These are phyloP conservation scores for Clarias platycephalus DNA, from an alignment of 2,797 vertebrate species.

Conservation along the genomic window DNA sequence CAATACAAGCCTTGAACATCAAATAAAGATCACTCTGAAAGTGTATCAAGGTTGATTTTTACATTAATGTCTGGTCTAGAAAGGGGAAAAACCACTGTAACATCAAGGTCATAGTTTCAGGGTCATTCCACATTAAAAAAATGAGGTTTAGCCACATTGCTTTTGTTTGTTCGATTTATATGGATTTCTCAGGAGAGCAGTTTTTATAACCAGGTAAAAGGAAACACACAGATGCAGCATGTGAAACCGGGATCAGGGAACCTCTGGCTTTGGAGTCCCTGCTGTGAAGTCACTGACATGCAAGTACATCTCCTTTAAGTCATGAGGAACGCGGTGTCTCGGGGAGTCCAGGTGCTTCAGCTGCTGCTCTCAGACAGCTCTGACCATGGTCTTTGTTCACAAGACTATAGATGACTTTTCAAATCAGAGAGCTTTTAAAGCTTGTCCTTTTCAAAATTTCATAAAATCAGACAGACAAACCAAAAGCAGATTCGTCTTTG, in stretches of 20 bases:
- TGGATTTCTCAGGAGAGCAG: background rate
- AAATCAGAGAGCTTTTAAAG: background rate
- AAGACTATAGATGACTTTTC: background rate
- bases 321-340: background rate
- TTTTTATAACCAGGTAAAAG: slow-evolving; percentile 33
- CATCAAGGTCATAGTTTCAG: background rate
- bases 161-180: background rate
- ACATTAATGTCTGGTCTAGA: background rate
- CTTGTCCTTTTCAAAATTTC: background rate
- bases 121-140: background rate
- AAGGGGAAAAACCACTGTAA: background rate
- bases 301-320: slow-evolving; percentile 18
- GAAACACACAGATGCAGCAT: slow-evolving; percentile 62
- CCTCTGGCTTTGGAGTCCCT: slow-evolving; percentile 66
- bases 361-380: background rate
- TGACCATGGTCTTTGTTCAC: background rate
- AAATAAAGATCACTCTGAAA: background rate
- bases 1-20: background rate
- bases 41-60: background rate
- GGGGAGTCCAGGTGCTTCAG: background rate
- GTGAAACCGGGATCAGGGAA: slow-evolving; percentile 77
- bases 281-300: slow-evolving; percentile 66
- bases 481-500: background rate
- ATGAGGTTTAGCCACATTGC: background rate
- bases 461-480: background rate